Evolutionary conservation across 2,797 vertebrate species (phyloP).

Genomic region (Acanthis flammea): DNA sequence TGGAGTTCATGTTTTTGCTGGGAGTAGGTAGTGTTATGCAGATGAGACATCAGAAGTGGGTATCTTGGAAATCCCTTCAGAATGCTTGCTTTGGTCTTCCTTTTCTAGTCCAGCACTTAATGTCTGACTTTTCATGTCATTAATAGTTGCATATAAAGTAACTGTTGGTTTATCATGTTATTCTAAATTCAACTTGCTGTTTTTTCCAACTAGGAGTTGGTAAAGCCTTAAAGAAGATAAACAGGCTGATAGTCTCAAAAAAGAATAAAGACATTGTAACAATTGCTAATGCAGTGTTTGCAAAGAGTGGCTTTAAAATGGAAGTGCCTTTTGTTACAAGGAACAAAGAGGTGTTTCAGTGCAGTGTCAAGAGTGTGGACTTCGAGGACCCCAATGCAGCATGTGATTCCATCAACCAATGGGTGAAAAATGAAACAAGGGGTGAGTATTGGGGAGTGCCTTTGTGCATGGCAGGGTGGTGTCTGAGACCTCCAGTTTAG

Average conservation of each 20-base stretch:
- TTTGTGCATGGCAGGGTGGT: neutral
- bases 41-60: neutral
- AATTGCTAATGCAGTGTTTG: conserved; percentile 89
- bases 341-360: conserved; percentile 91
- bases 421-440: conserved; percentile 91
- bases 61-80: neutral
- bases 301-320: conserved; percentile 82
- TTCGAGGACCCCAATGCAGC: conserved; percentile 80
- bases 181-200: conserved; percentile 40
- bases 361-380: conserved; percentile 80
- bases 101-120: neutral
- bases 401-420: conserved; percentile 85
- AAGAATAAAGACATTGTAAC: conserved; percentile 88
- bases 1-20: neutral
- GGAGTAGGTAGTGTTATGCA: neutral
- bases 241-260: conserved; percentile 87
- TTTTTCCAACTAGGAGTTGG: conserved; percentile 82
- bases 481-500: neutral
- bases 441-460: conserved; percentile 74
- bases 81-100: neutral
- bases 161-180: neutral
- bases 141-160: conserved; percentile 4
- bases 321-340: conserved; percentile 80
- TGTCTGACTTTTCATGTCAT: neutral
- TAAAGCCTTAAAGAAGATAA: conserved; percentile 90